phyloP scores from a whole-genome alignment of 2,888 invertebrate species.

The Ormia ochracea region DNA sequence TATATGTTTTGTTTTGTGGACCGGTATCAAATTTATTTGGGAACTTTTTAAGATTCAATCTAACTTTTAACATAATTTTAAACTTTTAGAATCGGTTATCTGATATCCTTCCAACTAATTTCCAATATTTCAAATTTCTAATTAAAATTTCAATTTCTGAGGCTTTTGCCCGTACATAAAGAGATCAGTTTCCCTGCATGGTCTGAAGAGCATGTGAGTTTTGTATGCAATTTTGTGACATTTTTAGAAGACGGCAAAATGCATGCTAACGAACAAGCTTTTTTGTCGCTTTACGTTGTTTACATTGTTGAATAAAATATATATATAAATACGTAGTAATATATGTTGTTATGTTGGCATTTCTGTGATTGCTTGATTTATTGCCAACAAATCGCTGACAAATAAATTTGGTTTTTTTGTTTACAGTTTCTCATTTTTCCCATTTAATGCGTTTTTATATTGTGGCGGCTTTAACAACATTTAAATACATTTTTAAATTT shows the following conservation, averaged over 20 bases:
- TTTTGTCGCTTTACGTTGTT: constrained; percentile 10
- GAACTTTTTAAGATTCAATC: no score
- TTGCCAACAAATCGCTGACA: constrained; percentile 71
- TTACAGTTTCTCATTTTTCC: constrained; percentile 39
- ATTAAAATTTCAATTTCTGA: no score
- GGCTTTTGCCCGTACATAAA: background rate
- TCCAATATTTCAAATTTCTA: no score
- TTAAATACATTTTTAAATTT: constrained; percentile 40
- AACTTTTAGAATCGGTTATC: no score
- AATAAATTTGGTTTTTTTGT: constrained; percentile 66
- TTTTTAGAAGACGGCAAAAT: constrained; percentile 43
- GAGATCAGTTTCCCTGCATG: background rate
- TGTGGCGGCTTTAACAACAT: constrained; percentile 36
- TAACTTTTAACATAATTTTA: no score
- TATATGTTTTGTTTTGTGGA: no score
- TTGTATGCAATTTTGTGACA: constrained; percentile 22
- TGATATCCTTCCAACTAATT: no score
- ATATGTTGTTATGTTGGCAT: constrained; percentile 68
- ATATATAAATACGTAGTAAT: constrained; percentile 6
- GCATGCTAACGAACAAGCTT: constrained; percentile 6
- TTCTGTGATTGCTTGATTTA: constrained; percentile 76
- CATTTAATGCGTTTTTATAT: constrained; percentile 43
- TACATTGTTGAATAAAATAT: constrained; percentile 6
- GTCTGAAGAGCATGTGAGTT: background rate
- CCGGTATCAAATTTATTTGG: no score